Evolutionary conservation across 2,797 vertebrate species (phyloP).

Genomic region (Falco cherrug): DNA sequence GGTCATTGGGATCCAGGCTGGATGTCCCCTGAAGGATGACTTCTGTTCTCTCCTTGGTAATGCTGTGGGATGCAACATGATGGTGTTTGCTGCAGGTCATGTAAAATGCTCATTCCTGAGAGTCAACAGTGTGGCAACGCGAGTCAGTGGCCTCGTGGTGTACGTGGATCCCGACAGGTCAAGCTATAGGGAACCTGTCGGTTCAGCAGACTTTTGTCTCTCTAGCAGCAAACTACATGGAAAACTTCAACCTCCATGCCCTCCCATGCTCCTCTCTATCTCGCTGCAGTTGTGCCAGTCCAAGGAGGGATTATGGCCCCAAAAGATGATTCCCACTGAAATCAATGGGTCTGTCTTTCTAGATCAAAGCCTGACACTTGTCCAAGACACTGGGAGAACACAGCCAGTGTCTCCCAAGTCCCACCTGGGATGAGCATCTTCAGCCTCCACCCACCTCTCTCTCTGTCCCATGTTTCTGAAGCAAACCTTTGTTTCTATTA

Average conservation of each 20-base stretch:
- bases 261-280: neutral
- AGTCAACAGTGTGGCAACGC: accelerated
- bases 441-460: neutral
- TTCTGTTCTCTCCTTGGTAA: slow-evolving; percentile 93
- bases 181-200: neutral
- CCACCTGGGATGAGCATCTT: neutral
- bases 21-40: slow-evolving; percentile 90
- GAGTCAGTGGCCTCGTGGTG: neutral
- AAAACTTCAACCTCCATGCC: neutral
- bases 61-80: slow-evolving; percentile 67
- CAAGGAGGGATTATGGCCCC: neutral
- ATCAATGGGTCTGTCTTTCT: neutral
- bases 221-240: neutral
- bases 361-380: neutral
- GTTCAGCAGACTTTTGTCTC: neutral
- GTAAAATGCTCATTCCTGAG: neutral
- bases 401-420: neutral
- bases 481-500: neutral
- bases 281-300: neutral
- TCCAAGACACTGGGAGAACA: neutral
- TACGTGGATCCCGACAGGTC: neutral
- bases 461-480: neutral
- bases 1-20: slow-evolving; percentile 83
- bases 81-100: neutral
- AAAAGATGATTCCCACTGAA: neutral